phyloP scores from a whole-genome alignment of 37 sponge, comb jelly and placozoan species.

The Tethya wilhelma region DNA sequence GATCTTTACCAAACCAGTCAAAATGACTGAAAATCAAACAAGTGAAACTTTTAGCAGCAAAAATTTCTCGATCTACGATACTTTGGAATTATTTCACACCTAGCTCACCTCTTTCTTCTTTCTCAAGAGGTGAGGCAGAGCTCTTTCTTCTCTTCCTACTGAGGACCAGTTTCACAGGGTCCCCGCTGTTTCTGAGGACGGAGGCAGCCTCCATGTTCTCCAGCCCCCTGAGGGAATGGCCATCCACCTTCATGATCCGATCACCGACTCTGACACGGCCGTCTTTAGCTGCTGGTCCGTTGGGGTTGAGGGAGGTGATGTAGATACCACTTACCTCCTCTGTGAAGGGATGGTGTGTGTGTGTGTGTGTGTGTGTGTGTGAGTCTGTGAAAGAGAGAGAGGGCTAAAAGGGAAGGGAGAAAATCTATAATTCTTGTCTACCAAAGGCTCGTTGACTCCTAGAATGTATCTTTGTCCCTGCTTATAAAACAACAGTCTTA shows the following conservation, averaged over 20 bases:
- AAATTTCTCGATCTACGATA: no score
- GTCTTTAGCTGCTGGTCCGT: conserved; percentile 63
- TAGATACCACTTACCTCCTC: conserved; percentile 73
- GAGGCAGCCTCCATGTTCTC: conserved; percentile 81
- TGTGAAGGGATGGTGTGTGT: conserved; percentile 24
- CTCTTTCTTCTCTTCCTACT: conserved; percentile 7
- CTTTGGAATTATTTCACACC: neutral
- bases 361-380: no score
- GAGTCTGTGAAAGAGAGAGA: no score
- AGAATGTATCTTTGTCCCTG: neutral
- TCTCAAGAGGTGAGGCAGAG: neutral
- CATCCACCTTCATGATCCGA: conserved; percentile 70
- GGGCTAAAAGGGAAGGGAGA: no score
- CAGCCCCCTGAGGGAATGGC: conserved; percentile 48
- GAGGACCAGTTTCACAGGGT: conserved; percentile 58
- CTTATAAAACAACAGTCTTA: neutral
- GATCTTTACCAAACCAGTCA: no score
- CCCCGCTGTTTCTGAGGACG: conserved; percentile 64
- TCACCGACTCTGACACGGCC: conserved; percentile 60
- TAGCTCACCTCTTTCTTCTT: neutral
- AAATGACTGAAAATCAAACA: neutral
- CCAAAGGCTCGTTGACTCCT: no score
- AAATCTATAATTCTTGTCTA: no score
- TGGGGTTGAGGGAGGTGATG: conserved; percentile 53
- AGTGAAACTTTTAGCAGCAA: neutral